A percentile compares a stretch with the other conserved stretches of the same genome.
Conservation (phyloP, 2,888 invertebrate species). For the Hylaea fasciaria region DNA sequence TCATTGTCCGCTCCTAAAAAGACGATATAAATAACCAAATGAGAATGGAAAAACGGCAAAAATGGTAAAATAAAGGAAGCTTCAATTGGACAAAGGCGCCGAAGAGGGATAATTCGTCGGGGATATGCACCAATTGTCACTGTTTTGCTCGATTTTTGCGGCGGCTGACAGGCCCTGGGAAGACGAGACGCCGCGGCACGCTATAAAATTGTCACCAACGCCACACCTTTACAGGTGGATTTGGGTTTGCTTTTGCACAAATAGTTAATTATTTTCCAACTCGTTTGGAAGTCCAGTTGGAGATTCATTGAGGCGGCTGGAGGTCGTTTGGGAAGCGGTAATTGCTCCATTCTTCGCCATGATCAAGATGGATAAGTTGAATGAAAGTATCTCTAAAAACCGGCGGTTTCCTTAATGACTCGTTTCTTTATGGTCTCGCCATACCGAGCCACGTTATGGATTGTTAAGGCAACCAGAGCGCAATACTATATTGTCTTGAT, state of each 20-base stretch:
- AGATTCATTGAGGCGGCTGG: conserved; percentile 32
- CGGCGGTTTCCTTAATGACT: conserved; percentile 7
- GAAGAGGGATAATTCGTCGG: conserved; percentile 81
- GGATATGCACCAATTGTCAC: conserved; percentile 85
- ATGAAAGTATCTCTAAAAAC: conserved; percentile 26
- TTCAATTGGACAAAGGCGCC: conserved; percentile 84
- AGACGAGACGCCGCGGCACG: conserved; percentile 54
- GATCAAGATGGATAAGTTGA: conserved; percentile 31
- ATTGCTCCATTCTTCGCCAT: conserved; percentile 33
- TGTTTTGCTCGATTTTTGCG: conserved; percentile 76
- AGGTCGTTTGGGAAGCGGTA: conserved; percentile 32
- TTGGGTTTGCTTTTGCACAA: conserved; percentile 36
- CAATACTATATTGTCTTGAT: conserved; percentile 19
- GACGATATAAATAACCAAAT: conserved; percentile 84
- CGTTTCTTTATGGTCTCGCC: conserved; percentile 19
- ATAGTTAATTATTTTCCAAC: conserved; percentile 43
- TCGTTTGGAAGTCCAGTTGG: conserved; percentile 29
- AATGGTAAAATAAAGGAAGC: conserved; percentile 81
- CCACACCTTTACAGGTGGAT: conserved; percentile 38
- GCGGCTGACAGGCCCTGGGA: conserved; percentile 66
- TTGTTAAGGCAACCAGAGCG: conserved; percentile 11
- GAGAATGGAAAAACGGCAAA: conserved; percentile 83
- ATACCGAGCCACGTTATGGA: conserved; percentile 6
- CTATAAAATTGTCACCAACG: conserved; percentile 74
- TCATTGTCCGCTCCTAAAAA: conserved; percentile 75